Base-by-base conservation (phyloP, 2,888 invertebrate genomes). In the Drosophila recens region DNA sequence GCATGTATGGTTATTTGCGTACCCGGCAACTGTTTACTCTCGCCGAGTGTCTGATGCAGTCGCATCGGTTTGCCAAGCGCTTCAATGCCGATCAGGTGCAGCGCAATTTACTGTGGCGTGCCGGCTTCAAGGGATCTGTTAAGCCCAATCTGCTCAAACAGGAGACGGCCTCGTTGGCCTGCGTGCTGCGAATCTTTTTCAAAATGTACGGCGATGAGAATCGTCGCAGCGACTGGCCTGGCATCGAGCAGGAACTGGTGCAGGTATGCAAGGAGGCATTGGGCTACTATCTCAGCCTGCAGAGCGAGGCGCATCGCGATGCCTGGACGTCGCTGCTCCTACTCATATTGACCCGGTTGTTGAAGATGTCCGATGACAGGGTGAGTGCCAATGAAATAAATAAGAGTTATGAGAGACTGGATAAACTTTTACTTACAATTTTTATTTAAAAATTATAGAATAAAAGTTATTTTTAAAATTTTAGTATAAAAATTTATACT, bases 71-170 rank as follows among this genome's bases (percentile, higher is more conserved):
- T 93, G 98, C 98, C 0, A 98, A 98, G 91, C 95, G 95, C 10
- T 99, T 99, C 93, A 99, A 99, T 93, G 95, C 97, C 6, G 97
- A 98, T 91, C 97, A 98, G 90, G 98, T 98, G 65, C 99, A 99
- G 90, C 94, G 99, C 40, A 98, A 98, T 91, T 93, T 98, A 15
- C 93, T 99, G 3, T 99, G 99, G 98, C 98, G 98, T 91, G 98
- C 98, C 2, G 98, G 98, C 80, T 98, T 98, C 92, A 96, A 96
- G 80, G 97, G 97, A 3, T 96, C 97, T n/a, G 96, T 97, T 13
- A 98, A 98, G 91, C 99, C 99, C 0, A 98, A 98, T 93, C 94
- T 99, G 89, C 93, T 99, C 83, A 97, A 97, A 90, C 99, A 99
- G 90, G 99, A 99, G 93, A 98, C 98, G 1, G 97, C 98, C 86